Base-by-base conservation (phyloP, 2,888 invertebrate species). In the Adelphocoris suturalis region DNA sequence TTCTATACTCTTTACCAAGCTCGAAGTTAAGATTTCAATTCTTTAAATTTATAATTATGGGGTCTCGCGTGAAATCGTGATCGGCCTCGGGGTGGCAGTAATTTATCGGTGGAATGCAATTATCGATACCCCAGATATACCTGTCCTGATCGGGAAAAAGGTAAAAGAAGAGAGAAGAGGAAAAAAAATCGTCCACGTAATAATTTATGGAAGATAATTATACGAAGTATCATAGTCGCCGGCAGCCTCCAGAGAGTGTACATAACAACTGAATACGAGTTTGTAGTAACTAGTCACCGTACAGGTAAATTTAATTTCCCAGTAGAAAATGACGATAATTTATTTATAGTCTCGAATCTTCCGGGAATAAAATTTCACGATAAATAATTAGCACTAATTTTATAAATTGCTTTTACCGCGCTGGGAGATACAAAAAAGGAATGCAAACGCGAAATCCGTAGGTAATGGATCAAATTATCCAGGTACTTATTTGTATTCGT, bases 51-150 rank as follows among this genome's bases (percentile, higher is more conserved):
- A 78, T 78, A 78, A 78, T 78, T 78, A 78, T 46, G 47, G 78
- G 76, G 37, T 12, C 78, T 28, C 19, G 78, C 78, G 78, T 78
- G 78, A 78, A 78, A 78, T 78, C 78, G 78, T 78, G 78, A 78
- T 78, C 78, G 37, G 78, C 78, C 78, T 47, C 46, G 19, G 78
- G 78, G 78, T 68, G 68, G 23, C 19, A 68, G 68, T 78, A 37
- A 78, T 78, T 78, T 78, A 78, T 78, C 19, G 78, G 78, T 78
- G 47, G 46, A 78, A 78, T 16, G 78, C 78, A 78, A 78, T 78
- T 78, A 78, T 78, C 78, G 78, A 47, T 78, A 78, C 78, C 78
- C 78, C 78, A 78, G 78, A 78, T 78, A 78, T 78, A 68, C 68
- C 68, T 68, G 68, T 68, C 68, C 68, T 13, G 46, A 46, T 46